Evolutionary conservation across 2,113 vertebrate genomes (phyloP).

Genomic region (Mandrillus leucophaeus): DNA sequence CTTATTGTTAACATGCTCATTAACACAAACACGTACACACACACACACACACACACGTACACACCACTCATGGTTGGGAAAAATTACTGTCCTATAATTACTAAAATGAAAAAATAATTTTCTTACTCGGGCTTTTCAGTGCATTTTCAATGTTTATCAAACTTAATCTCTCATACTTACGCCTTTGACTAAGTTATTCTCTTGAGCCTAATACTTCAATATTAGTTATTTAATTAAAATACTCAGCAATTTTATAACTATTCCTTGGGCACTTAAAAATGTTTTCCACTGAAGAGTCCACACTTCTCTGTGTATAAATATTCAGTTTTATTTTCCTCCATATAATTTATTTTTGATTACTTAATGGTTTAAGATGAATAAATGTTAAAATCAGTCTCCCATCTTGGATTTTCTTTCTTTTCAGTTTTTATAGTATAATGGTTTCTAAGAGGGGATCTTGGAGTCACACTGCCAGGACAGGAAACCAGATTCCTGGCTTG

Average conservation of each 20-base stretch:
- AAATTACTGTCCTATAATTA: neutral
- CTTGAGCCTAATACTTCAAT: neutral
- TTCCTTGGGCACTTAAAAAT: neutral
- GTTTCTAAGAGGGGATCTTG: neutral
- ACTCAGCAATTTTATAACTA: neutral
- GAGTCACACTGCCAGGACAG: neutral
- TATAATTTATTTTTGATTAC: too few species aligned
- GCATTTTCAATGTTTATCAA: neutral
- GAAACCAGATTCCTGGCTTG: neutral
- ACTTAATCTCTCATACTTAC: neutral
- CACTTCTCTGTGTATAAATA: too few species aligned
- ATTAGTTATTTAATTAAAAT: neutral
- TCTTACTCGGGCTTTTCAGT: neutral
- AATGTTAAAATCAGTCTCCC: neutral
- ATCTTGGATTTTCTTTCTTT: neutral
- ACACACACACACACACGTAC: too few species aligned
- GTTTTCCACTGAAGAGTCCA: neutral
- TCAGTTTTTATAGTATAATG: neutral
- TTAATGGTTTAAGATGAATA: neutral
- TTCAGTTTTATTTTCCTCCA: too few species aligned
- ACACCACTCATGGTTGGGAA: neutral
- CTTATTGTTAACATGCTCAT: neutral
- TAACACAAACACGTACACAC: neutral
- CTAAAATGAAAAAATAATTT: neutral
- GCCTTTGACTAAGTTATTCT: neutral